phyloP scores from a whole-genome alignment of 1,140 invertebrate species.

The Prorops nasuta region DNA sequence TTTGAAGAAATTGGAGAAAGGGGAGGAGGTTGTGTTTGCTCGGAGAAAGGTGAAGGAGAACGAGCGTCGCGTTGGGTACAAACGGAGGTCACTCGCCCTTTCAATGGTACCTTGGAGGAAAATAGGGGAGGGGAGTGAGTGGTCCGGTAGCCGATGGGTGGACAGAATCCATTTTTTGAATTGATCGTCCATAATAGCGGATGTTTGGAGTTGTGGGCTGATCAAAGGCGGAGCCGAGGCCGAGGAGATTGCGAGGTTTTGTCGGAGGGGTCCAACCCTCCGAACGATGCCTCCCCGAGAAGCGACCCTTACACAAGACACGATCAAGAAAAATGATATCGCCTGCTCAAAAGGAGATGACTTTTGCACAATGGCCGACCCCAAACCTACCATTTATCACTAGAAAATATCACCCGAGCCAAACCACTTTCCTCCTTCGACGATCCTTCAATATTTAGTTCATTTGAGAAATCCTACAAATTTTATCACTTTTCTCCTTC shows the following conservation, averaged over 20 bases:
- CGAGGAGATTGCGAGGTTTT: slow-evolving; percentile 42
- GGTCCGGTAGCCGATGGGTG: not conserved
- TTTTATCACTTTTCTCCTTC: too few relatives aligned
- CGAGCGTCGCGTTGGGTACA: too few relatives aligned
- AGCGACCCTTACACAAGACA: slow-evolving; percentile 7
- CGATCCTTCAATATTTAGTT: too few relatives aligned
- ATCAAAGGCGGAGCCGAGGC: slow-evolving; percentile 43
- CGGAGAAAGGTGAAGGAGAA: too few relatives aligned
- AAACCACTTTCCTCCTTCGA: too few relatives aligned
- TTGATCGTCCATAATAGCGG: slow-evolving; percentile 45
- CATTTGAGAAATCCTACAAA: too few relatives aligned
- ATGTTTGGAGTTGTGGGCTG: slow-evolving; percentile 41
- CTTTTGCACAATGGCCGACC: slow-evolving; percentile 34
- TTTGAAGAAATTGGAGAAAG: too few relatives aligned
- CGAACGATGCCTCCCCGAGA: slow-evolving; percentile 5
- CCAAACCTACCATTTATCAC: slow-evolving; percentile 8
- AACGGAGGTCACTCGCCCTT: too few relatives aligned
- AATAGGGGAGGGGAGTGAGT: not conserved
- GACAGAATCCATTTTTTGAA: slow-evolving; percentile 33
- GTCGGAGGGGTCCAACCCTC: slow-evolving; percentile 34
- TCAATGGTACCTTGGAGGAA: not conserved
- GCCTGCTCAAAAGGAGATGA: slow-evolving; percentile 33
- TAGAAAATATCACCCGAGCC: slow-evolving; percentile 2
- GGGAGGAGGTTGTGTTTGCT: too few relatives aligned
- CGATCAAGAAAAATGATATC: slow-evolving; percentile 48